Base-by-base conservation (phyloP, 2,888 invertebrate species). In the Clostera curtula region DNA sequence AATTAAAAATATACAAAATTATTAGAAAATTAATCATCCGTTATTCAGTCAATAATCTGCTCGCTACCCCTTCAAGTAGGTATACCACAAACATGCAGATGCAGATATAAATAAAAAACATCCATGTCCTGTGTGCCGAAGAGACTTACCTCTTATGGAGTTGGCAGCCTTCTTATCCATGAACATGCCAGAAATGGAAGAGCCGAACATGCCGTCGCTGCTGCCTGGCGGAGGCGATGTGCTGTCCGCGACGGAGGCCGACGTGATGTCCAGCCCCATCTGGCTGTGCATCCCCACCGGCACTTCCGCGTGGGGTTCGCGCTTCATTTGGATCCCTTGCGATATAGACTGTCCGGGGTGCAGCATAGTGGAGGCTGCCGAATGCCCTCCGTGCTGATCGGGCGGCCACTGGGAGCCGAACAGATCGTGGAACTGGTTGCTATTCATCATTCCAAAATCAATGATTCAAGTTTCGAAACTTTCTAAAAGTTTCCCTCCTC, bases 101-200 rank as follows among this genome's bases (percentile, higher is more conserved):
- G 9, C 18, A 19, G 5, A 19, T 26, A 29, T 25, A 39, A 29
- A 29, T 27, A 35, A 29, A 27, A 31, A 33, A 48, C 39, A 48
- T 85, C n/a, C n/a, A n/a, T n/a, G n/a, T n/a, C n/a, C n/a, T n/a
- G n/a, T 2, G 2, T 10, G 11, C 19, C 19, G 5, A 23, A 23
- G 10, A 15, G 3, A 23, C 1, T 23, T 23, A 89, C 89, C 89
- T 89, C 89, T 73, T 43, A 89, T 89, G 25, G 89, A 89, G 61
- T 89, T 89, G 28, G 87, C 87, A 35, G 83, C 86, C 62, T 87
- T 88, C 62, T 86, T 82, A 46, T 87, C 87, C 67, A 87, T 85
- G 31, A 84, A 86, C 75, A 83, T 76, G 14, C 74, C 76, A 11
- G 76, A 66, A 33, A 84, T 66, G 0, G 75, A 71, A 0, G 84